These are phyloP conservation scores for Glomeris maerens DNA, from an alignment of 1,140 invertebrate genomes.

Conservation along the genomic window DNA sequence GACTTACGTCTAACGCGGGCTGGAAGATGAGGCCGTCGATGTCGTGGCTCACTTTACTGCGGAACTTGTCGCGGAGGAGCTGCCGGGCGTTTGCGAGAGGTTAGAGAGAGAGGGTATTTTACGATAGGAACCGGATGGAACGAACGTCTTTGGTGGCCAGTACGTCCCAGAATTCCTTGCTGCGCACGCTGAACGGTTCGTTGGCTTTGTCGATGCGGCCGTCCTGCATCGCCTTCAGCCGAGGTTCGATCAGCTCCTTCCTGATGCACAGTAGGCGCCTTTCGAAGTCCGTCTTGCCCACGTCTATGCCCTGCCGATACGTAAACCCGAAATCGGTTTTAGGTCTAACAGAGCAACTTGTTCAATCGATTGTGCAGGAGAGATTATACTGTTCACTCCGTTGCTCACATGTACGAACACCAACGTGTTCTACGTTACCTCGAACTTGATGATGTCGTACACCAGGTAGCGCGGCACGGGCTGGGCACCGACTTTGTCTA, in stretches of 20 bases:
- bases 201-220: constrained; percentile 53
- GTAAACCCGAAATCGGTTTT: too few relatives aligned
- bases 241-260: constrained; percentile 48
- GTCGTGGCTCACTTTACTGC: constrained; percentile 70
- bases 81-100: constrained; percentile 18
- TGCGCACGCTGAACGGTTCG: constrained; percentile 75
- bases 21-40: constrained; percentile 98
- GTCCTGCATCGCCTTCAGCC: constrained; percentile 55
- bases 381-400: too few relatives aligned
- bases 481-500: constrained; percentile 58
- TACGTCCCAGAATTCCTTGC: constrained; percentile 81
- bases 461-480: constrained; percentile 76
- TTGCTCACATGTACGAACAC: too few relatives aligned
- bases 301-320: constrained; percentile 45
- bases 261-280: constrained; percentile 57
- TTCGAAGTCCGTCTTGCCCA: constrained; percentile 63
- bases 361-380: too few relatives aligned
- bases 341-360: too few relatives aligned
- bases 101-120: neutral
- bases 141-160: constrained; percentile 40
- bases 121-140: constrained; percentile 9
- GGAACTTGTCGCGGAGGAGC: constrained; percentile 73
- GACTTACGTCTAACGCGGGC: constrained; percentile 56
- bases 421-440: too few relatives aligned
- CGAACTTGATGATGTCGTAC: constrained; percentile 85